phyloP scores from a whole-genome alignment of 1,140 invertebrate species.

The Archegozetes longisetosus region DNA sequence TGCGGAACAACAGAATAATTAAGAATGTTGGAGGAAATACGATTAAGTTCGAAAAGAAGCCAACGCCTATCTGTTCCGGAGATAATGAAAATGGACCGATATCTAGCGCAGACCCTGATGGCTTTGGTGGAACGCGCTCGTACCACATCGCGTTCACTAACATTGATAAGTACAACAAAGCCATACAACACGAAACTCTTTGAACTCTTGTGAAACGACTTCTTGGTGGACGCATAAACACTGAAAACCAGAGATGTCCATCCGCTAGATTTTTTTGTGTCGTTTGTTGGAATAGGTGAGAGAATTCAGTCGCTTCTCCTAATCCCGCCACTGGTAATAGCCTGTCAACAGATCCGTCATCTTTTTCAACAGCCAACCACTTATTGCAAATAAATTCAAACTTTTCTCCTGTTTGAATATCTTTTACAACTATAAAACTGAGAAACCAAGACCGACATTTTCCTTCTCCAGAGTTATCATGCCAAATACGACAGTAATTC shows the following conservation, averaged over 20 bases:
- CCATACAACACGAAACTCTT: conserved; percentile 37
- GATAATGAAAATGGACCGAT: conserved; percentile 34
- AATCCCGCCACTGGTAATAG: conserved; percentile 36
- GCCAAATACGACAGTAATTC: conserved; percentile 26
- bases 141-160: conserved; percentile 42
- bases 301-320: conserved; percentile 29
- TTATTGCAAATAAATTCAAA: conserved; percentile 29
- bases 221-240: conserved; percentile 36
- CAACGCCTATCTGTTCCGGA: conserved; percentile 31
- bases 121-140: conserved; percentile 22
- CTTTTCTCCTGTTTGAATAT: conserved; percentile 27
- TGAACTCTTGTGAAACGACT: conserved; percentile 37
- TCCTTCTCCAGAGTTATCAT: conserved; percentile 27
- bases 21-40: conserved; percentile 39
- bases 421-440: conserved; percentile 25
- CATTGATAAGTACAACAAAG: conserved; percentile 38
- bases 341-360: conserved; percentile 30
- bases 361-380: conserved; percentile 28
- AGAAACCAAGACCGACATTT: conserved; percentile 26
- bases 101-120: conserved; percentile 24
- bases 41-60: conserved; percentile 29
- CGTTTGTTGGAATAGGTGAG: conserved; percentile 33
- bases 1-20: conserved; percentile 34
- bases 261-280: conserved; percentile 35
- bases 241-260: conserved; percentile 41